These are phyloP conservation scores for Numenius arquata DNA, from an alignment of 2,113 vertebrate genomes.

Conservation along the genomic window DNA sequence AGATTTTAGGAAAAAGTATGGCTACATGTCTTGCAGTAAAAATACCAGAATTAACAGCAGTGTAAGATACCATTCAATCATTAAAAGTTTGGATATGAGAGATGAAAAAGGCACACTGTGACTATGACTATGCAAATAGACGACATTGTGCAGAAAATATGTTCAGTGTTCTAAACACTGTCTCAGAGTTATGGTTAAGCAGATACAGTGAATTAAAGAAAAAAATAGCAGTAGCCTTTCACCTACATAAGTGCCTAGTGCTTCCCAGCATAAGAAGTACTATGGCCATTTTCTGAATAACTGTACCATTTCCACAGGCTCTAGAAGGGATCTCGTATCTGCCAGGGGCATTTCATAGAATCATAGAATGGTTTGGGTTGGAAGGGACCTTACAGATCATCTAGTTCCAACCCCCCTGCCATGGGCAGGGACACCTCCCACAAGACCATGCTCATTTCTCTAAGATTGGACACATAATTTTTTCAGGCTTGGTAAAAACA, in stretches of 20 bases:
- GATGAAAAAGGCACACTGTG: neutral
- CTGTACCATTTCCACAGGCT: neutral
- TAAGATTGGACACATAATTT: neutral
- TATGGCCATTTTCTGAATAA: neutral
- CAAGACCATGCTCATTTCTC: neutral
- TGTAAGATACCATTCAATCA: neutral
- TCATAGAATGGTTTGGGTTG: no score
- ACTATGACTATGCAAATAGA: neutral
- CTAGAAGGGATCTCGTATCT: neutral
- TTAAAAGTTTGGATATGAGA: neutral
- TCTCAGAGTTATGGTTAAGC: neutral
- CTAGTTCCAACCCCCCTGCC: no score
- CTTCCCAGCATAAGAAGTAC: neutral
- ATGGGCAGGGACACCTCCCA: no score
- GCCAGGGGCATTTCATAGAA: no score
- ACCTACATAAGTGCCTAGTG: neutral
- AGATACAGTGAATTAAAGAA: neutral
- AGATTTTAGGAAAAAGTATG: neutral
- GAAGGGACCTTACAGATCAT: no score
- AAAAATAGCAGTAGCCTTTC: neutral
- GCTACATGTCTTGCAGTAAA: neutral
- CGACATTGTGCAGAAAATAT: neutral
- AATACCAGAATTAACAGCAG: neutral
- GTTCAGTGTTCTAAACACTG: neutral
- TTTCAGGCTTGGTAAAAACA: neutral